Evolutionary conservation across 30 jellyfish, hydroid and myxozoan genomes (phyloP), one percentile per base, ranked within the genome.

Genomic region (Rhopilema esculentum): DNA sequence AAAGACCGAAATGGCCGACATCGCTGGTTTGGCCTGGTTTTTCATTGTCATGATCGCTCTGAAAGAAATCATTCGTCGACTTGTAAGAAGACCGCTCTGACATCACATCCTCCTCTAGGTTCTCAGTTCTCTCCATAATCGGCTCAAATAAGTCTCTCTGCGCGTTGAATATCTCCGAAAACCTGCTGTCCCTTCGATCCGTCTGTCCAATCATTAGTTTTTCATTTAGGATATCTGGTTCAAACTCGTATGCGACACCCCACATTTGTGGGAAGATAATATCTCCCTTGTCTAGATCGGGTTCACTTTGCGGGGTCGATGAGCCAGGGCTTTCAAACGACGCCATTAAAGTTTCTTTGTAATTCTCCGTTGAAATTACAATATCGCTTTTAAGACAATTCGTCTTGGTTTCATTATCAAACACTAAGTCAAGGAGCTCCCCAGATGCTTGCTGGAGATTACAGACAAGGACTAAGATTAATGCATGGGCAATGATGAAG

Each of bases 281-380:
- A 9, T 75, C 84, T 26, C 52, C 80, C 6, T 63, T 79, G 15
- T 68, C 87, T 19, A 28, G 77, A 52, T 27, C 71, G 30, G 25
- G 40, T 49, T 84, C 93, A 31, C 63, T 85, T 15, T 78, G 78
- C 0, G 79, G 77, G 49, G 85, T 74, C 6, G 15, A 6, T 27
- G 88, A 29, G 79, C 71, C 48, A 0, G 88, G 73, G 23, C 88
- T 64, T 15, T 66, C 94, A 75, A 85, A 85, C 83, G 94, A 73
- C 83, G 94, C 94, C 28, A 85, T 72, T 22, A 85, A 75, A 82
- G 75, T 85, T 22, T 74, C 87, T 40, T 85, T 85, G 86, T 85
- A 85, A 27, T 75, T 73, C 21, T 40, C 51, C 25, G 70, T 50
- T 22, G 72, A 71, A 0, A 82, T 40, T 49, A 0, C 49, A 18